phyloP scores from a whole-genome alignment of 1,140 invertebrate genomes.

The Tetranychus cinnabarinus region DNA sequence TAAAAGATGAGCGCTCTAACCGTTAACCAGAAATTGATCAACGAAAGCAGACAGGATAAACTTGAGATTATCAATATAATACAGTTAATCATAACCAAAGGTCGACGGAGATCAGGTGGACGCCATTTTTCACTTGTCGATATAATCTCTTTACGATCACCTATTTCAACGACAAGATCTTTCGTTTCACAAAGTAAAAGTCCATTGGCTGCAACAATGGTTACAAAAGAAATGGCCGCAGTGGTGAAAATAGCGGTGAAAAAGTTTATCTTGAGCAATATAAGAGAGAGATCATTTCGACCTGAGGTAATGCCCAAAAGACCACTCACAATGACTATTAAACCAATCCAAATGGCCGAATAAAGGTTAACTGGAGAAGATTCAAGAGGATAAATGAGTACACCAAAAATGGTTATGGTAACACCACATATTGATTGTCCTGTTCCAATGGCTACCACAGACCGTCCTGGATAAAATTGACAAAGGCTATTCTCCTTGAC shows the following conservation, averaged over 20 bases:
- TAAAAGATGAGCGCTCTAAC: not conserved
- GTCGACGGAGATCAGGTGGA: not conserved
- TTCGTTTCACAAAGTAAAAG: not conserved
- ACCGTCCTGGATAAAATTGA: not conserved
- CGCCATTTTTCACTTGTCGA: not conserved
- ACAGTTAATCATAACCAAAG: not conserved
- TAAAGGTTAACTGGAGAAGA: not conserved
- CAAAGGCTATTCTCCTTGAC: not conserved
- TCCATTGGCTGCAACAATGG: not conserved
- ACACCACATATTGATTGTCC: not conserved
- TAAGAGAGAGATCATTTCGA: not conserved
- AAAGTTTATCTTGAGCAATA: not conserved
- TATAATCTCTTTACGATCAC: not conserved
- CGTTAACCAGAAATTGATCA: not conserved
- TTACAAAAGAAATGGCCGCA: not conserved
- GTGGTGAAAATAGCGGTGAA: not conserved
- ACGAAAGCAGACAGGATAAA: not conserved
- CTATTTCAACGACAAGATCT: not conserved
- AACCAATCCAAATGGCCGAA: not conserved
- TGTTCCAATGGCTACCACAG: not conserved
- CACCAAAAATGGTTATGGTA: not conserved
- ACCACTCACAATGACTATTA: not conserved
- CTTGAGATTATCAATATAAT: not conserved
- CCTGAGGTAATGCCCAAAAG: not conserved
- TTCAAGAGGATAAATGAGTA: not conserved